Conservation (phyloP, 2,888 invertebrate species). For the Drosophila multiciliata region DNA sequence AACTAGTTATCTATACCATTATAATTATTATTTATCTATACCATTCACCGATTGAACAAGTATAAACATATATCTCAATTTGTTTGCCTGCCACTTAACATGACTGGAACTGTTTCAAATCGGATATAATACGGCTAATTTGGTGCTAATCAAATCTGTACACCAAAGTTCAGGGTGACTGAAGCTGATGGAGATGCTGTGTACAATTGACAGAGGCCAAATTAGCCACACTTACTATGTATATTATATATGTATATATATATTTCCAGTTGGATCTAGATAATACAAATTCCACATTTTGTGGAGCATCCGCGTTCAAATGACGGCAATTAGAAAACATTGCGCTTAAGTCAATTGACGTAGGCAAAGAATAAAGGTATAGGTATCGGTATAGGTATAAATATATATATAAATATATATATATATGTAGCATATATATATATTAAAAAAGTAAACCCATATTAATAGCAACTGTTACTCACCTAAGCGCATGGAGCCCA, state of each 20-base stretch:
- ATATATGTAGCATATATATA: not conserved
- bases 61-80: not conserved
- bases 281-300: constrained; percentile 16
- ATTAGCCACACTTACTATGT: not conserved
- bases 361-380: constrained; percentile 2
- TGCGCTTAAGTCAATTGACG: constrained; percentile 46
- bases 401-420: not conserved
- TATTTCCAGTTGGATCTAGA: constrained; percentile 4
- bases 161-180: constrained; percentile 39
- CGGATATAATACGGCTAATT: constrained; percentile 12
- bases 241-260: not conserved
- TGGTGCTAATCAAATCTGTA: constrained; percentile 27
- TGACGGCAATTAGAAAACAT: constrained; percentile 14
- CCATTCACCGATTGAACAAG: constrained; percentile 24
- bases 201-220: constrained; percentile 8
- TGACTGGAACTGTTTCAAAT: constrained; percentile 25
- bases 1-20: not conserved
- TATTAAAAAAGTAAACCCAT: not conserved
- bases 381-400: not conserved
- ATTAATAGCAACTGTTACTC: constrained; percentile 59
- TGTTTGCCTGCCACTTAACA: constrained; percentile 16
- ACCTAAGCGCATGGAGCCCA: constrained; percentile 93
- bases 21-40: too few species aligned
- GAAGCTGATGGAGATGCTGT: constrained; percentile 15
- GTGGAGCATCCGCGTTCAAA: constrained; percentile 1